Evolutionary conservation across 2,888 invertebrate genomes (phyloP), one percentile per base, ranked within the genome.

Genomic region (Sarcophaga caerulescens): DNA sequence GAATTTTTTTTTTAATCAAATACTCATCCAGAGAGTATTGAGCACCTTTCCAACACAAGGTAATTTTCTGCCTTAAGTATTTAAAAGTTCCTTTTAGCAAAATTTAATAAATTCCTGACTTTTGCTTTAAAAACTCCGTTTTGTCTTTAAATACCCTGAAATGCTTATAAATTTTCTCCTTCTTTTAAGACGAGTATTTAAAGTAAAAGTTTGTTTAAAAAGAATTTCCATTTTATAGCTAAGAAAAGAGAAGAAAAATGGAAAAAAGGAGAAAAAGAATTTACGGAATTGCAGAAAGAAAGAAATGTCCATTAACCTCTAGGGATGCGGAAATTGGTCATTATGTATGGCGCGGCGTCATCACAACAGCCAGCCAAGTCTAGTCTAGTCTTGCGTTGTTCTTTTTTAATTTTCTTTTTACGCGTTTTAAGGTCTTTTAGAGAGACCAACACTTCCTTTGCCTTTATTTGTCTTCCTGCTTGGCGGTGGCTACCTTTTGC

Each of bases 291-390:
- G 52, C 52, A 52, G 52, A 52, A 17, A 14, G 47, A 62, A 74
- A 52, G 21, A 23, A 83, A 69, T 88, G 87, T 87, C 79, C 87
- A 69, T 86, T 86, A 88, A 88, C 87, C 87, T 87, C 81, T 77
- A 84, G 76, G 88, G 78, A 85, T 83, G 80, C 88, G 90, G 89
- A 90, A 91, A 91, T 90, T 91, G 89, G 89, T 90, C 90, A 91
- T 91, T 91, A 91, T 89, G 88, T 74, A 73, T 74, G 80, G 80
- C 86, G 85, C 86, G 85, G 85, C 87, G 84, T 84, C 81, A 21
- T 69, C 23, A 65, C n/a, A 63, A 25, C 73, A 63, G 70, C 84
- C 74, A 65, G 73, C 84, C 52, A 52, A 52, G 65, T 66, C 69
- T 81, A 65, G 66, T 68, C 11, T 47, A 23, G 25, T 11, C 63